These are phyloP conservation scores for Eumaeus atala DNA, from an alignment of 1,140 invertebrate genomes.

Conservation along the genomic window DNA sequence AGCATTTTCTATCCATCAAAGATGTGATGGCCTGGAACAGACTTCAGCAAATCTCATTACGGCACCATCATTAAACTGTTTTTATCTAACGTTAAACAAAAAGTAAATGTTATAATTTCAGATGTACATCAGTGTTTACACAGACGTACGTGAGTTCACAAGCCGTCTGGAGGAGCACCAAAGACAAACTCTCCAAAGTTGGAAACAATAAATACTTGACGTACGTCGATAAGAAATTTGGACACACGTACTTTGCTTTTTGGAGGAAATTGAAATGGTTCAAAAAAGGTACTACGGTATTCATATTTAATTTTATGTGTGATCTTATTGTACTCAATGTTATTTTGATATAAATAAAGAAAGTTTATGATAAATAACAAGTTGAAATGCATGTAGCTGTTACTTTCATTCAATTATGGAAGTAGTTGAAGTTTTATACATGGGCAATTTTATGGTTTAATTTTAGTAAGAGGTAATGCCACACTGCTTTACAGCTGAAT, in stretches of 20 bases:
- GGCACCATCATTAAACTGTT: too few relatives aligned
- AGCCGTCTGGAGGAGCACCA: slow-evolving; percentile 61
- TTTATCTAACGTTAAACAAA: not conserved
- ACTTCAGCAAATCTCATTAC: too few relatives aligned
- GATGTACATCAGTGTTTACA: slow-evolving; percentile 65
- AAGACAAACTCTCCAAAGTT: slow-evolving; percentile 63
- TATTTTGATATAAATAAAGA: not conserved
- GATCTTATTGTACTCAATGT: too few relatives aligned
- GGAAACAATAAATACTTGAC: slow-evolving; percentile 64
- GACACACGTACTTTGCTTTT: slow-evolving; percentile 76
- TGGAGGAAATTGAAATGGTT: slow-evolving; percentile 77
- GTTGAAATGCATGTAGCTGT: too few relatives aligned
- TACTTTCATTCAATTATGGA: too few relatives aligned
- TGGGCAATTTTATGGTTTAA: too few relatives aligned
- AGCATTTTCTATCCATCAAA: too few relatives aligned
- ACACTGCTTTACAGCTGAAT: too few relatives aligned
- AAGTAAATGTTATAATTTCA: slow-evolving; percentile 27
- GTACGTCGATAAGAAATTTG: slow-evolving; percentile 76
- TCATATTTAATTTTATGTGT: not conserved
- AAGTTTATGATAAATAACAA: not conserved
- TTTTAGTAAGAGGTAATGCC: too few relatives aligned
- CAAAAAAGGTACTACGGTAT: slow-evolving; percentile 55
- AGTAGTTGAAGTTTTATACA: too few relatives aligned
- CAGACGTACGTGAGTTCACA: slow-evolving; percentile 65
- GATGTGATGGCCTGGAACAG: too few relatives aligned